Evolutionary conservation across 1,140 invertebrate genomes (phyloP), one percentile per base, ranked within the genome.

Genomic region (Paralvinella palmiformis): DNA sequence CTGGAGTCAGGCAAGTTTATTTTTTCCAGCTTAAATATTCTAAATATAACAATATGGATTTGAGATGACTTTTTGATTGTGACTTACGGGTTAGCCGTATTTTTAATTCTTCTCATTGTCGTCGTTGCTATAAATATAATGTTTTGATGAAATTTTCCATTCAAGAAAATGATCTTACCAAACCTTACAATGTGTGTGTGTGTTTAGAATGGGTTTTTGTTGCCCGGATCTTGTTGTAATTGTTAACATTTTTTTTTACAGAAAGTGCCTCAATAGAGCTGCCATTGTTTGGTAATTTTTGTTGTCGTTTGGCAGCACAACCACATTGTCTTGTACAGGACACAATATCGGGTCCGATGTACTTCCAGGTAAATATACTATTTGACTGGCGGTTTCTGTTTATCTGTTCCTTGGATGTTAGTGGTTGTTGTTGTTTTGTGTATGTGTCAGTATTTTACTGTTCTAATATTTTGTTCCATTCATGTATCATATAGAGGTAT

Each of bases 281-380:
- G 62, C 88, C 88, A 20, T 73, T 89, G 24, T 89, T 89, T 75
- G 88, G 87, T 10, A 86, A 88, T 71, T 88, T 88, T 72, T 89
- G 88, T 70, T 88, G 87, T 76, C 85, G 87, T 50, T 76, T 89
- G 37, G 87, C 87, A 3, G 85, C 86, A 36, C 84, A 86, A 67
- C 88, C 88, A 6, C 82, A 87, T 55, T 87, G 85, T 73, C 75
- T 86, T 20, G 77, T 79, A 29, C 81, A 85, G 66, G 83, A 86
- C 60, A 73, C 83, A 41, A 80, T 80, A 63, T 79, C 83, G 15
- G 86, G 86, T 3, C 83, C 78, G 63, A 74, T 87, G 24, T 81
- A 75, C 67, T 50, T 86, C 45, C 79, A 83, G 71, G 79, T 80
- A 66, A 63, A 66, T 68, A 15, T 17, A 22, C 6, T 68, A 1